A percentile compares a stretch with the other conserved stretches of the same genome.
Evolutionary conservation across 2,888 invertebrate species (phyloP).

Genomic region (Lycophotia porphyrea): DNA sequence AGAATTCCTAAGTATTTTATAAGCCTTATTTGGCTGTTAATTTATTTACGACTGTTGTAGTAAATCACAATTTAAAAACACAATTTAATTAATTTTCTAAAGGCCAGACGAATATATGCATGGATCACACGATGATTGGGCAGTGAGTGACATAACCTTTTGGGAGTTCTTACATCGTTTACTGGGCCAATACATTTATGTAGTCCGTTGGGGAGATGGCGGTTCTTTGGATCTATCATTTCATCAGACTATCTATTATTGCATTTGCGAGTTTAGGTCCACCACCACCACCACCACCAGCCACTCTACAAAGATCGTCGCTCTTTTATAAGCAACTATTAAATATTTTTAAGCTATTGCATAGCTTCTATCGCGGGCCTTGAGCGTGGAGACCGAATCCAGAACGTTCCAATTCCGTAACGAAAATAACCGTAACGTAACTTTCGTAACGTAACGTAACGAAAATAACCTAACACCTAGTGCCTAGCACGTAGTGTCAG

Average conservation of each 20-base stretch:
- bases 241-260: neutral
- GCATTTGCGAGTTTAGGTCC: too few species aligned
- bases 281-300: too few species aligned
- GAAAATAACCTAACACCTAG: too few species aligned
- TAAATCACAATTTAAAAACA: constrained; percentile 47
- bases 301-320: too few species aligned
- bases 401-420: too few species aligned
- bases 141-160: constrained; percentile 19
- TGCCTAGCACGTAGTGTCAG: too few species aligned
- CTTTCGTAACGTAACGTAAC: too few species aligned
- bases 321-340: too few species aligned
- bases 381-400: too few species aligned
- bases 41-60: constrained; percentile 36
- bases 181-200: neutral
- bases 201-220: neutral
- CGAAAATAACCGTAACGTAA: too few species aligned
- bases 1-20: constrained; percentile 33
- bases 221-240: neutral
- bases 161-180: neutral
- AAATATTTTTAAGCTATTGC: too few species aligned
- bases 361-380: too few species aligned
- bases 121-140: constrained; percentile 11
- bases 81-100: constrained; percentile 37
- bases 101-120: constrained; percentile 33
- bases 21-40: constrained; percentile 16